phyloP scores from a whole-genome alignment of 2,888 invertebrate genomes.

The Eupithecia dodoneata region DNA sequence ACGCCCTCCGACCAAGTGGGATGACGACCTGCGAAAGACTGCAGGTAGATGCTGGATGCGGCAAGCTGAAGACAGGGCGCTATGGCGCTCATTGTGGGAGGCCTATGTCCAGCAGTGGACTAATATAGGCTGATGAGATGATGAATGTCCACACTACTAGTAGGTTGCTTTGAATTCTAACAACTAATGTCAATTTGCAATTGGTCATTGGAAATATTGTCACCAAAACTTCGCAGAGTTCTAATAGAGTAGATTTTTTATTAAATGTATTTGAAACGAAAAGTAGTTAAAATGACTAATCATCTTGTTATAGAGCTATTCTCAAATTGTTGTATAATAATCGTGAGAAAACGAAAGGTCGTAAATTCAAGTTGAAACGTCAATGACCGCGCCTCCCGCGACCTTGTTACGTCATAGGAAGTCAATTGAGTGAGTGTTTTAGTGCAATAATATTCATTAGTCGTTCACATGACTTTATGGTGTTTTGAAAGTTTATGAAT shows the following conservation, averaged over 20 bases:
- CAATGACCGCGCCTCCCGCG: slow-evolving; percentile 26
- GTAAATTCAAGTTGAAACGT: slow-evolving; percentile 33
- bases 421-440: slow-evolving; percentile 23
- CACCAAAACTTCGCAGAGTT: not conserved
- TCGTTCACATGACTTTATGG: slow-evolving; percentile 13
- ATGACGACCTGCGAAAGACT: too few relatives aligned
- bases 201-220: too few relatives aligned
- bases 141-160: too few relatives aligned
- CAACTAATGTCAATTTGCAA: too few relatives aligned
- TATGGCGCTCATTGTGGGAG: too few relatives aligned
- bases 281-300: not conserved
- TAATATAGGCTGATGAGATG: too few relatives aligned
- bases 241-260: not conserved
- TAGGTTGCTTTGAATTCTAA: too few relatives aligned
- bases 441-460: slow-evolving; percentile 8
- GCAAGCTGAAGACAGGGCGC: too few relatives aligned
- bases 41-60: too few relatives aligned
- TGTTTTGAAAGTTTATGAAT: slow-evolving; percentile 26
- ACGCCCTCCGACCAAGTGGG: too few relatives aligned
- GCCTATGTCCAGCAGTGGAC: too few relatives aligned
- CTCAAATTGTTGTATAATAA: slow-evolving; percentile 1
- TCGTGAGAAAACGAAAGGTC: slow-evolving; percentile 32
- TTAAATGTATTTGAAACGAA: not conserved
- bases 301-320: not conserved
- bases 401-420: slow-evolving; percentile 35